Conservation (phyloP, 2,113 vertebrate species). For the Casuarius casuarius region DNA sequence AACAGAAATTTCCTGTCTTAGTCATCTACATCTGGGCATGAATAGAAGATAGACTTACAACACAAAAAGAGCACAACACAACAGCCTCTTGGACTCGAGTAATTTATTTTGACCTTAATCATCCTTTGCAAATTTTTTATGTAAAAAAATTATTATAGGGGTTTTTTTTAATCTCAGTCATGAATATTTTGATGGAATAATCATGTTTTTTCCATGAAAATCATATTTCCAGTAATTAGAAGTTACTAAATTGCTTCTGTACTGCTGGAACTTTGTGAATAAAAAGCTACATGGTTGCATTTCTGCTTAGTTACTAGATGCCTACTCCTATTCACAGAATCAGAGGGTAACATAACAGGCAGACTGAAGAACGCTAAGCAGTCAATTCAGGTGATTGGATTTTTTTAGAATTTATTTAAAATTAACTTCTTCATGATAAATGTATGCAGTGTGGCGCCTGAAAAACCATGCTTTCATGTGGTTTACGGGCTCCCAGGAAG, state of each 20-base stretch:
- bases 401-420: background rate
- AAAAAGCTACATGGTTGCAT: background rate
- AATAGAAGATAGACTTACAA: background rate
- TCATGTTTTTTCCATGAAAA: background rate
- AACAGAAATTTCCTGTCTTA: background rate
- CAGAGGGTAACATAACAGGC: background rate
- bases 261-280: background rate
- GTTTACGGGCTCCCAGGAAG: background rate
- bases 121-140: background rate
- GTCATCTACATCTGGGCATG: background rate
- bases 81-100: background rate
- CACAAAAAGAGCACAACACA: background rate
- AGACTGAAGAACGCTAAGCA: background rate
- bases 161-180: background rate
- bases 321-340: background rate
- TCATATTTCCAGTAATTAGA: background rate
- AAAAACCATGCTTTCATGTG: background rate
- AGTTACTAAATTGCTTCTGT: background rate
- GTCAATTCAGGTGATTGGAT: background rate
- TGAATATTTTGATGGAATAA: background rate
- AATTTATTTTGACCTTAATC: background rate
- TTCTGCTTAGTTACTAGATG: background rate
- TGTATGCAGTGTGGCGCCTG: accelerated
- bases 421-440: background rate
- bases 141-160: background rate